These are phyloP conservation scores for Cheilosia scutellata DNA, from an alignment of 2,888 invertebrate genomes.

Conservation along the genomic window DNA sequence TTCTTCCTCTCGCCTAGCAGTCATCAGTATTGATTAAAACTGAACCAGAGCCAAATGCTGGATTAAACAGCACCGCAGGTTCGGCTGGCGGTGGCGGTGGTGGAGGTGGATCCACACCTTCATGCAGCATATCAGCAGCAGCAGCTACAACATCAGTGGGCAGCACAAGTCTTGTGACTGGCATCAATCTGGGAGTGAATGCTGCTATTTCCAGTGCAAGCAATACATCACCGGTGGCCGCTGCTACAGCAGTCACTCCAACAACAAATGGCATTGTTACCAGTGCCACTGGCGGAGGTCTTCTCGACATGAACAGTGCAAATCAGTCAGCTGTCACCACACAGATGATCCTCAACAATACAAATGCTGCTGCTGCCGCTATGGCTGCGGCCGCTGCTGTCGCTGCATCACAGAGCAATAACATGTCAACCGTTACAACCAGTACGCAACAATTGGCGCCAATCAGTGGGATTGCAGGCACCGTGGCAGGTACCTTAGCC, in stretches of 20 bases:
- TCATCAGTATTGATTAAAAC: conserved; percentile 85
- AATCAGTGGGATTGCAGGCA: conserved; percentile 68
- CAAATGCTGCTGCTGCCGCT: conserved; percentile 70
- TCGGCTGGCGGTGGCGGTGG: conserved; percentile 83
- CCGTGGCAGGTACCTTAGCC: conserved; percentile 74
- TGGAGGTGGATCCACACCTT: conserved; percentile 76
- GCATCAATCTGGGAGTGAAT: conserved; percentile 69
- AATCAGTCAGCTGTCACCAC: conserved; percentile 71
- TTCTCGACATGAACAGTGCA: conserved; percentile 72
- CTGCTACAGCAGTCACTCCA: conserved; percentile 74
- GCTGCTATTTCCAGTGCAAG: conserved; percentile 72
- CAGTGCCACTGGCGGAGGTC: conserved; percentile 60
- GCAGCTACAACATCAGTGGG: conserved; percentile 71
- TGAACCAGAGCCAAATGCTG: conserved; percentile 85
- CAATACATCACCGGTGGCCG: conserved; percentile 72
- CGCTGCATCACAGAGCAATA: conserved; percentile 80
- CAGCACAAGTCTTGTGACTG: conserved; percentile 71
- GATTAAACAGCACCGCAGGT: conserved; percentile 79
- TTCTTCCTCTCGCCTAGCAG: conserved; percentile 73
- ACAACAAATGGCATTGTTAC: conserved; percentile 73
- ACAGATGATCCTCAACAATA: conserved; percentile 73
- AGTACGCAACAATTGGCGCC: conserved; percentile 74
- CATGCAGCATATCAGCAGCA: conserved; percentile 75
- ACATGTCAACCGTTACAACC: conserved; percentile 62
- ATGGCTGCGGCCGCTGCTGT: conserved; percentile 79